Base-by-base conservation (phyloP, 2,888 invertebrate genomes). In the Drosophila setosimentum region DNA sequence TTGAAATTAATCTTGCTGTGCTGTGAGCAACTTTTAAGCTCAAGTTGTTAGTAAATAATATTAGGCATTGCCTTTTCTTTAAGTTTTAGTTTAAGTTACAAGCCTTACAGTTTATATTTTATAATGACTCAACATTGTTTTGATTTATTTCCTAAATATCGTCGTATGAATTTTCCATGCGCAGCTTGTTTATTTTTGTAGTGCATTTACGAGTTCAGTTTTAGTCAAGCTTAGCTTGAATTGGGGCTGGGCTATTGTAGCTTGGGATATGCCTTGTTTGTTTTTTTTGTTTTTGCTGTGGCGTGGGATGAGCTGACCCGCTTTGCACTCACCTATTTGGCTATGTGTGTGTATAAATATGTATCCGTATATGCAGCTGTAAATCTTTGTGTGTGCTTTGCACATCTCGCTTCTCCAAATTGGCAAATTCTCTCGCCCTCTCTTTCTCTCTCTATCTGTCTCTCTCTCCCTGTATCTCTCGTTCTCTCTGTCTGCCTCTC, bases 381-480 rank as follows among this genome's bases (percentile, higher is more conserved):
- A 33, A 50, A 42, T 48, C 21, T 62, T n/a, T 68, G 24, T 51
- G 18, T 50, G 32, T 66, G 48, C 45, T 49, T 30, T 68, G 73
- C 64, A 79, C 80, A 82, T 87, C 82, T 86, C 57, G 87, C 76
- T 78, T 76, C 76, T 63, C 57, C 59, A 65, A 82, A 82, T 78
- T 80, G 77, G 73, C 80, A 67, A 69, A 70, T 70, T 58, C 58
- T 29, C 57, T 58, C 21, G 50, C 51, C 58, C 37, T 30, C 29
- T 49, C 5, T 40, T n/a, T 35, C 18, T 40, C 32, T 51, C 30
- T 3, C 57, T 57, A n/a, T n/a, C n/a, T n/a, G n/a, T 60, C 54
- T 29, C 16, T 54, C 40, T 65, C 10, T 54, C 24, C 30, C 32
- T 42, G 2, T 51, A 53, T 30, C 35, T 59, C n/a, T 59, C 42